Conservation (phyloP, 2,113 vertebrate genomes). For the Barnardius zonarius region DNA sequence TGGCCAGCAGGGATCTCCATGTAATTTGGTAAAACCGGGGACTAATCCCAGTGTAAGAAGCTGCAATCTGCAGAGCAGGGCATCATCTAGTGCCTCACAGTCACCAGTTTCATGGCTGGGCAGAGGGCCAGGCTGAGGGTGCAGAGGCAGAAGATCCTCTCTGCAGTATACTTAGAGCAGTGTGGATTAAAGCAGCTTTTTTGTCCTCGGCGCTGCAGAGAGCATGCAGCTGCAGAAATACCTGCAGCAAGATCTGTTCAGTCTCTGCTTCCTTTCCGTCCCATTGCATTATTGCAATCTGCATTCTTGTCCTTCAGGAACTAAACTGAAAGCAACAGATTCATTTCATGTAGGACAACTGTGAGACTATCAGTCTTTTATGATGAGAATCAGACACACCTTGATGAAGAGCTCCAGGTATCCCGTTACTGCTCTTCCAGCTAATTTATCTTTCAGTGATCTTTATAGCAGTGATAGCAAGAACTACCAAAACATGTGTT, state of each 20-base stretch:
- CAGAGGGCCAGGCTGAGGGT: neutral
- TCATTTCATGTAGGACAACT: neutral
- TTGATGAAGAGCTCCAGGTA: neutral
- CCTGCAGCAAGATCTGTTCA: neutral
- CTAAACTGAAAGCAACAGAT: neutral
- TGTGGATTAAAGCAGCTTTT: neutral
- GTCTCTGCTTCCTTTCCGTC: neutral
- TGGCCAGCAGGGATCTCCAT: fast-evolving
- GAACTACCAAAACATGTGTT: neutral
- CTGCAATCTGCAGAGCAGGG: neutral
- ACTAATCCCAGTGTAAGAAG: neutral
- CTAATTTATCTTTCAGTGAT: neutral
- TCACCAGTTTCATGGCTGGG: neutral
- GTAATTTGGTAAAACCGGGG: neutral
- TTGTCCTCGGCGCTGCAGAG: fast-evolving
- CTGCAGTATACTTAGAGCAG: neutral
- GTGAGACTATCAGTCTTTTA: neutral
- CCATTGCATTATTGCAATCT: fast-evolving
- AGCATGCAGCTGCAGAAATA: neutral
- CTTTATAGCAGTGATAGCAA: neutral
- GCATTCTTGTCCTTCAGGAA: neutral
- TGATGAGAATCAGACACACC: neutral
- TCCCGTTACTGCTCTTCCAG: neutral
- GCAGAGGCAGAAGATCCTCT: neutral
- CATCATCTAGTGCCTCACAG: neutral